phyloP scores from a whole-genome alignment of 37 sponge, comb jelly and placozoan genomes.

The Amphimedon queenslandica region DNA sequence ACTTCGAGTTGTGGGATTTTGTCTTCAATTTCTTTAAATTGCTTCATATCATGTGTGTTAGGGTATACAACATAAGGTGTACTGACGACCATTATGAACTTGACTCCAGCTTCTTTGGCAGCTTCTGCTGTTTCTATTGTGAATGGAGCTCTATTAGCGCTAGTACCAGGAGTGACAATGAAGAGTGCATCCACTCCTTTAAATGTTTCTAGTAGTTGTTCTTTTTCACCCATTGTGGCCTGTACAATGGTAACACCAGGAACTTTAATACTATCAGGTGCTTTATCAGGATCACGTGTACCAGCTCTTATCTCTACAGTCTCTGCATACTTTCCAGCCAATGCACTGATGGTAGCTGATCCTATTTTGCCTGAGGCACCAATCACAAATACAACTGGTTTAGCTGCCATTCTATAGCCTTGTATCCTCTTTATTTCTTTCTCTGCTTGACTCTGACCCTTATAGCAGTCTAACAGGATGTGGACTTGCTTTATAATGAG shows the following conservation, averaged over 20 bases:
- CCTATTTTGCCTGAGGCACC: constrained; percentile 60
- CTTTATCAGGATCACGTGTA: constrained; percentile 55
- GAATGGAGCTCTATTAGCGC: constrained; percentile 42
- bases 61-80: constrained; percentile 23
- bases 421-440: too few relatives aligned
- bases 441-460: too few relatives aligned
- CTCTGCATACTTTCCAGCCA: constrained; percentile 45
- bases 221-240: constrained; percentile 40
- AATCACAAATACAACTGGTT: constrained; percentile 15
- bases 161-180: constrained; percentile 46
- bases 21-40: constrained; percentile 32
- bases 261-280: constrained; percentile 35
- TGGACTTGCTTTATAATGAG: too few relatives aligned
- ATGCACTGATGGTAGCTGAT: constrained; percentile 29
- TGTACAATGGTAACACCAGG: constrained; percentile 38
- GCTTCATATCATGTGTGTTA: constrained; percentile 31
- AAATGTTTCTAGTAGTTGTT: constrained; percentile 13
- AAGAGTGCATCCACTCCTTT: constrained; percentile 61
- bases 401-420: too few relatives aligned
- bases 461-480: too few relatives aligned
- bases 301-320: constrained; percentile 60
- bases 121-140: constrained; percentile 36
- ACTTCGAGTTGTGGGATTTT: constrained; percentile 36
- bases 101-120: constrained; percentile 61
- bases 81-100: constrained; percentile 28